Evolutionary conservation across 2,888 invertebrate species (phyloP).

Genomic region (Amblyteles armatorius): DNA sequence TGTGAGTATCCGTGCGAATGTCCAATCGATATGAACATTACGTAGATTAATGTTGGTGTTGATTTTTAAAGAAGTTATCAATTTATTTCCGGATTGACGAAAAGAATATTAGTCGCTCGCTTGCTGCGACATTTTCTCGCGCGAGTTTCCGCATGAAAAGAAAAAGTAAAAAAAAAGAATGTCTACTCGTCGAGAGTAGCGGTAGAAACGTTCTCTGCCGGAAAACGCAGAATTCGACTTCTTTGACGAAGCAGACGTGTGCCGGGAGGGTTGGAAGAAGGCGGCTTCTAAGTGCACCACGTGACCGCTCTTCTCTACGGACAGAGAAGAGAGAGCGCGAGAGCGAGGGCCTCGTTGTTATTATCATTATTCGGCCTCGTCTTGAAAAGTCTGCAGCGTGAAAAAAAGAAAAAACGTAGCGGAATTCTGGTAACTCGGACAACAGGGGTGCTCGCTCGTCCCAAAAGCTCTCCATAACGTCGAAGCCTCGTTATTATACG

Average conservation of each 20-base stretch:
- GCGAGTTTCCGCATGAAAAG: neutral
- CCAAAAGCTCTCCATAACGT: slow-evolving; percentile 12
- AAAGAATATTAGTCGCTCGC: neutral
- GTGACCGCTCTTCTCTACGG: slow-evolving; percentile 32
- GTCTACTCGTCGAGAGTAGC: neutral
- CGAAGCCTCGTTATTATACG: neutral
- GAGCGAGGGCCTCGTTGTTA: slow-evolving; percentile 29
- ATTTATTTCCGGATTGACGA: too few relatives aligned
- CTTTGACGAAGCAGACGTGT: slow-evolving; percentile 28
- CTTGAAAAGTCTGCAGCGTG: slow-evolving; percentile 23
- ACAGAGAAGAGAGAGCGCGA: slow-evolving; percentile 20
- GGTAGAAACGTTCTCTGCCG: neutral
- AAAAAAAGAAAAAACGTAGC: neutral
- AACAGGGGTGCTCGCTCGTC: slow-evolving; percentile 28
- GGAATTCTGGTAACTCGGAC: slow-evolving; percentile 41
- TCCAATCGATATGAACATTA: too few relatives aligned
- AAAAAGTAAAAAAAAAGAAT: neutral
- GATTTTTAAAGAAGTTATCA: too few relatives aligned
- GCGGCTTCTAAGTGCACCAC: slow-evolving; percentile 46
- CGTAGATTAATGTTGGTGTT: too few relatives aligned
- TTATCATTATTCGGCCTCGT: slow-evolving; percentile 49
- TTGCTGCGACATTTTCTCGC: neutral
- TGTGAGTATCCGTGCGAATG: too few relatives aligned
- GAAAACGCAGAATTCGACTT: slow-evolving; percentile 37
- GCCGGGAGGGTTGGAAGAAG: slow-evolving; percentile 29